phyloP scores from a whole-genome alignment of 2,888 invertebrate genomes.

The Heteromurus nitidus region DNA sequence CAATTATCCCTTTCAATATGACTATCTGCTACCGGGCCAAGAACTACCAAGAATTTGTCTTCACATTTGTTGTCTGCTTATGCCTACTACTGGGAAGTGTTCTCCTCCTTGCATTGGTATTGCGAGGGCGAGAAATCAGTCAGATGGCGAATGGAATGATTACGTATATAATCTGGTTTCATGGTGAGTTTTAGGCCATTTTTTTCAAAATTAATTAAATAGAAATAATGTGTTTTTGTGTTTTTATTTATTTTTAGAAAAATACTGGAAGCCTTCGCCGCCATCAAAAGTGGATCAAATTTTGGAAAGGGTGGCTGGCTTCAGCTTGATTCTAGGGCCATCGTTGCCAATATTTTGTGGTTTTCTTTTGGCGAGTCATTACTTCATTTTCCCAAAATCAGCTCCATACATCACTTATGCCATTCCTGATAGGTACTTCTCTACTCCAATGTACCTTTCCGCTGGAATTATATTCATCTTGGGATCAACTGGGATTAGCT shows the following conservation, averaged over 20 bases:
- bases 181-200: neutral
- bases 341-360: neutral
- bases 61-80: neutral
- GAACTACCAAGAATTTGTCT: conserved; percentile 5
- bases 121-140: neutral
- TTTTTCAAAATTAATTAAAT: too few relatives aligned
- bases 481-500: neutral
- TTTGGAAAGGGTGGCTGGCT: too few relatives aligned
- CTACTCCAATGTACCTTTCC: neutral
- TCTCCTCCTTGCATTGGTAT: neutral
- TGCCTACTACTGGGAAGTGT: neutral
- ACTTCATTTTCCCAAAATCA: neutral
- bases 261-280: too few relatives aligned
- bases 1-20: conserved; percentile 14
- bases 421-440: neutral
- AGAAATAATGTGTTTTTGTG: neutral
- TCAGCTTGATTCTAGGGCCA: too few relatives aligned
- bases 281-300: too few relatives aligned
- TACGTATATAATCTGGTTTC: too few relatives aligned
- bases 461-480: neutral
- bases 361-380: neutral
- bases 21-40: neutral
- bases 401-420: neutral
- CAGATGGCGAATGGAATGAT: neutral
- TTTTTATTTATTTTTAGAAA: neutral